These are phyloP conservation scores for Melikaiella ostensackeni DNA, from an alignment of 2,888 invertebrate species.

Conservation along the genomic window DNA sequence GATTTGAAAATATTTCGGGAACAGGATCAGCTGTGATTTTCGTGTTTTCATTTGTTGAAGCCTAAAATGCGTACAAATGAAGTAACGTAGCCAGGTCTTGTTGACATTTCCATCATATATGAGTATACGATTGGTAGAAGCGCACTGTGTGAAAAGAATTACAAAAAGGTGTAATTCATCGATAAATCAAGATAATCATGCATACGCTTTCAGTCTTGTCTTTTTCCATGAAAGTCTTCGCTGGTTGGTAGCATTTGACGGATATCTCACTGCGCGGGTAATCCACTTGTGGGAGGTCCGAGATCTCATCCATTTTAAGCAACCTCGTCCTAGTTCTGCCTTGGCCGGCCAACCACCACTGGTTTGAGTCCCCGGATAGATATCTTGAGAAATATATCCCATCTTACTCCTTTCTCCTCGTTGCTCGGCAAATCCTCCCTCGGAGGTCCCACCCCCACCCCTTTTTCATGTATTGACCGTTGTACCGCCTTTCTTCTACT, in stretches of 20 bases:
- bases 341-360: slow-evolving; percentile 57
- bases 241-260: slow-evolving; percentile 58
- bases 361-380: slow-evolving; percentile 61
- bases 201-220: slow-evolving; percentile 47
- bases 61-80: too few species aligned
- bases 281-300: slow-evolving; percentile 64
- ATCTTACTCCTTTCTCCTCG: slow-evolving; percentile 46
- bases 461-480: slow-evolving; percentile 48
- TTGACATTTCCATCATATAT: too few species aligned
- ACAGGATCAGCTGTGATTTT: too few species aligned
- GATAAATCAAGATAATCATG: not conserved
- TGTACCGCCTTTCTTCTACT: slow-evolving; percentile 47
- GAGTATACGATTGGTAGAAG: too few species aligned
- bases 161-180: not conserved
- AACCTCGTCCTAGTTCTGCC: slow-evolving; percentile 63
- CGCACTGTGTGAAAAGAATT: too few species aligned
- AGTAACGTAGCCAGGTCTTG: too few species aligned
- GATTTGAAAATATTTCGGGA: too few species aligned
- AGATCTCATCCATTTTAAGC: slow-evolving; percentile 62
- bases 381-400: slow-evolving; percentile 62
- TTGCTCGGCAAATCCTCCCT: slow-evolving; percentile 49
- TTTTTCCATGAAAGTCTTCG: slow-evolving; percentile 49
- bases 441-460: slow-evolving; percentile 41
- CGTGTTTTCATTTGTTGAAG: too few species aligned
- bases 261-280: slow-evolving; percentile 62